A percentile compares a stretch with the other conserved stretches of the same genome.
phyloP scores from a whole-genome alignment of 2,888 invertebrate species.

The Ophion obscuratus region DNA sequence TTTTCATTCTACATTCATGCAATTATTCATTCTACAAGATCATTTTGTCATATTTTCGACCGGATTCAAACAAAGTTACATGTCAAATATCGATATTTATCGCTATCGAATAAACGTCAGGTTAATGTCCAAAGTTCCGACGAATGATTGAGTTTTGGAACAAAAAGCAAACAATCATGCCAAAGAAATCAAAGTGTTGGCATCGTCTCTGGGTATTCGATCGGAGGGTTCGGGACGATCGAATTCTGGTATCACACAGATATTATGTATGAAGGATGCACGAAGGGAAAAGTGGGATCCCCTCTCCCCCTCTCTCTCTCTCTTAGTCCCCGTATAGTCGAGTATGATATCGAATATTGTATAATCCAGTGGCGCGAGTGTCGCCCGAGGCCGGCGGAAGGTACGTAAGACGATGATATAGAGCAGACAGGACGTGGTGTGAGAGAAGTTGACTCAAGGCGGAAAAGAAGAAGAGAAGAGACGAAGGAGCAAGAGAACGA shows the following conservation, averaged over 20 bases:
- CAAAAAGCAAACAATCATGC: neutral
- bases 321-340: slow-evolving; percentile 55
- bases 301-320: neutral
- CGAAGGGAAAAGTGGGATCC: slow-evolving; percentile 26
- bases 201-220: slow-evolving; percentile 24
- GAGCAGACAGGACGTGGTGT: slow-evolving; percentile 67
- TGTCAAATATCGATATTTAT: no score
- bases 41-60: no score
- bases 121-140: neutral
- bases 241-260: slow-evolving; percentile 33
- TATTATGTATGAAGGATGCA: slow-evolving; percentile 33
- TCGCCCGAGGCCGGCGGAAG: slow-evolving; percentile 72
- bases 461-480: slow-evolving; percentile 54
- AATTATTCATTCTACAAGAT: no score
- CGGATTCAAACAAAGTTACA: no score
- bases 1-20: no score
- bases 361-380: slow-evolving; percentile 77
- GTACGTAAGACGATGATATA: slow-evolving; percentile 72
- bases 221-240: slow-evolving; percentile 44
- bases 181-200: slow-evolving; percentile 15
- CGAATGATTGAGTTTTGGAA: neutral
- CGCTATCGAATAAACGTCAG: no score
- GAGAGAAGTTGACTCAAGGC: slow-evolving; percentile 65
- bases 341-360: slow-evolving; percentile 80
- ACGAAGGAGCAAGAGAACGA: slow-evolving; percentile 59